Evolutionary conservation across 2,888 invertebrate species (phyloP).

Genomic region (Tribolium freemani): DNA sequence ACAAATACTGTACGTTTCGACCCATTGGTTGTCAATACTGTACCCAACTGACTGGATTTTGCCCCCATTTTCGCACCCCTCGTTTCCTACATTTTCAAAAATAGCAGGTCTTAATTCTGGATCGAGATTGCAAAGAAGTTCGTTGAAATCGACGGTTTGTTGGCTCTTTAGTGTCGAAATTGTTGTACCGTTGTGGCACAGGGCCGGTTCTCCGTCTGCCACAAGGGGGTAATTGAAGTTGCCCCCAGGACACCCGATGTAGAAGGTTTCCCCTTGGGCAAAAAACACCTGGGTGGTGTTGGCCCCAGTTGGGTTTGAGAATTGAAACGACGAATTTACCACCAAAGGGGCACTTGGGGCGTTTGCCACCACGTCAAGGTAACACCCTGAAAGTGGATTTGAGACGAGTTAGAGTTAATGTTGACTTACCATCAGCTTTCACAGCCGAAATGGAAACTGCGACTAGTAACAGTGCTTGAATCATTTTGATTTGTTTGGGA

Average conservation of each 20-base stretch:
- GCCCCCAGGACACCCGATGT: neutral
- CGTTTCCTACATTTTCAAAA: neutral
- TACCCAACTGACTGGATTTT: neutral
- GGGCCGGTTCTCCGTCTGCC: neutral
- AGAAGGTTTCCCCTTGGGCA: neutral
- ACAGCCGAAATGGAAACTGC: too few relatives aligned
- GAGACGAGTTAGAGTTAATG: too few relatives aligned
- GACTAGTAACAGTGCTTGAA: too few relatives aligned
- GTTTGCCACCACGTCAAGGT: neutral
- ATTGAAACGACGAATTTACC: neutral
- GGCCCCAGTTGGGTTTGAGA: neutral
- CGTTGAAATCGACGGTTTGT: neutral
- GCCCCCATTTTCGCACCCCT: neutral
- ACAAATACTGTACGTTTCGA: neutral
- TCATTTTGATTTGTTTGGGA: too few relatives aligned
- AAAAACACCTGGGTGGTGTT: neutral
- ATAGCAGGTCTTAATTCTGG: neutral
- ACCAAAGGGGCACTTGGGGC: neutral
- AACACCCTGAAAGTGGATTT: neutral
- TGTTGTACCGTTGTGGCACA: neutral
- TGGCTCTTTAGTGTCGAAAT: neutral
- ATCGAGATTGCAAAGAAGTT: neutral
- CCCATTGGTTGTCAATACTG: neutral
- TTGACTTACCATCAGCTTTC: too few relatives aligned
- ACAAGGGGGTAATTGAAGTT: neutral